phyloP scores from a whole-genome alignment of 2,888 invertebrate species.

The Steinernema carpocapsae region DNA sequence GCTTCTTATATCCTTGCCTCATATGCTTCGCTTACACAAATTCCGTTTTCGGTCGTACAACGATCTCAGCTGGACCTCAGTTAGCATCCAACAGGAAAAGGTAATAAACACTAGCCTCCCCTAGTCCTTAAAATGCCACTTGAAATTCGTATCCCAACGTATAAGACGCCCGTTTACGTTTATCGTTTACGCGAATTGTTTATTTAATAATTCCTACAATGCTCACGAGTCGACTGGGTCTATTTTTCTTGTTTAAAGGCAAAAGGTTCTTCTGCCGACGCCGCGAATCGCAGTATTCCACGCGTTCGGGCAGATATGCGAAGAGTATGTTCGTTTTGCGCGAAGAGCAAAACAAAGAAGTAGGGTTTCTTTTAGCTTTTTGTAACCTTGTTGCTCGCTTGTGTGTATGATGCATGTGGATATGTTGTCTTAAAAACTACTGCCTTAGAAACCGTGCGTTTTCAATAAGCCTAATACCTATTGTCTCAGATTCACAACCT shows the following conservation, averaged over 20 bases:
- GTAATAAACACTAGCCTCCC: not conserved
- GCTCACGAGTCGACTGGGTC: not conserved
- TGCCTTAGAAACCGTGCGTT: no score
- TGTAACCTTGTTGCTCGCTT: not conserved
- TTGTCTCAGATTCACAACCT: no score
- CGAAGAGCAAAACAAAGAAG: conserved; percentile 33
- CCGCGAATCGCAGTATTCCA: not conserved
- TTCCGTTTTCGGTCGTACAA: conserved; percentile 26
- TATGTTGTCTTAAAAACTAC: no score
- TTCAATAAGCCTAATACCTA: no score
- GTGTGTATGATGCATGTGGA: no score
- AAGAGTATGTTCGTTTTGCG: conserved; percentile 30
- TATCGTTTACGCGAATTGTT: not conserved
- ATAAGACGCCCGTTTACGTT: not conserved
- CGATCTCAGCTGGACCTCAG: conserved; percentile 25
- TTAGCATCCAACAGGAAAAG: not conserved
- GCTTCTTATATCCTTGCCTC: not conserved
- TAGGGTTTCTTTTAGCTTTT: not conserved
- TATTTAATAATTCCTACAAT: not conserved
- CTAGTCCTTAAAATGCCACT: not conserved
- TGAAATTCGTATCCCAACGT: not conserved
- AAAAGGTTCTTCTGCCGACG: not conserved
- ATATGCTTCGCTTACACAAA: not conserved
- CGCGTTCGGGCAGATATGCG: conserved; percentile 24
- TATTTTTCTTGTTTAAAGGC: conserved; percentile 13